Evolutionary conservation across 2,888 invertebrate genomes (phyloP), one percentile per base, ranked within the genome.

Genomic region (Scaptomyza tumidula): DNA sequence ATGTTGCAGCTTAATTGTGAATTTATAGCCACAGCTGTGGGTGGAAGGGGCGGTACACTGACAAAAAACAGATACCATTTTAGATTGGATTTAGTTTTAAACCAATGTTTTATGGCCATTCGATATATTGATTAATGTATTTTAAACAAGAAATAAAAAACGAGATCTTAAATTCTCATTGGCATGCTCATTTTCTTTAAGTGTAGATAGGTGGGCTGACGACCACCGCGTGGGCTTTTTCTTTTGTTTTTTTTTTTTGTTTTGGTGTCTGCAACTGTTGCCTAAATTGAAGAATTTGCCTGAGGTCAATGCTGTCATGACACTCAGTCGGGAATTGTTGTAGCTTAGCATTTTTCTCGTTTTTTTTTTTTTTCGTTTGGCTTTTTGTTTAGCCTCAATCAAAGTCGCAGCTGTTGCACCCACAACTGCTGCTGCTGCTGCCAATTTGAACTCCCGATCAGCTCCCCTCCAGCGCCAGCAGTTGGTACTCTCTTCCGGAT

Each of bases 251-350:
- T 19, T 19, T 19, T 19, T 19, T 19, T 19, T 19, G 1, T 19
- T 19, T 13, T 46, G 45, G 45, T 61, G 67, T 62, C 29, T 48
- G 68, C 74, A 75, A 66, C 74, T 71, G 74, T 76, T 75, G 77
- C 56, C 62, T 39, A 70, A 65, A 75, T 31, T 19, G 58, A 52
- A 43, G 67, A 70, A 79, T 76, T 79, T 68, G 75, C 81, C 67
- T 52, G 73, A 74, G 82, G 82, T 83, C 88, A 83, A 64, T 71
- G 85, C 79, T 85, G 82, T 87, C 82, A 71, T 80, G 81, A 78
- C 78, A 78, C 81, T 78, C 76, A 68, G 61, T 48, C 58, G 52
- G 58, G 6, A 64, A 45, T 64, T 55, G 44, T 63, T 55, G 46
- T 63, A 54, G 74, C 35, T 50, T 41, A 9, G 7, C 14, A 14